Percentiles rank a stretch among this genome's conserved stretches.
Conservation (phyloP, 2,888 invertebrate species). For the Dione juno region DNA sequence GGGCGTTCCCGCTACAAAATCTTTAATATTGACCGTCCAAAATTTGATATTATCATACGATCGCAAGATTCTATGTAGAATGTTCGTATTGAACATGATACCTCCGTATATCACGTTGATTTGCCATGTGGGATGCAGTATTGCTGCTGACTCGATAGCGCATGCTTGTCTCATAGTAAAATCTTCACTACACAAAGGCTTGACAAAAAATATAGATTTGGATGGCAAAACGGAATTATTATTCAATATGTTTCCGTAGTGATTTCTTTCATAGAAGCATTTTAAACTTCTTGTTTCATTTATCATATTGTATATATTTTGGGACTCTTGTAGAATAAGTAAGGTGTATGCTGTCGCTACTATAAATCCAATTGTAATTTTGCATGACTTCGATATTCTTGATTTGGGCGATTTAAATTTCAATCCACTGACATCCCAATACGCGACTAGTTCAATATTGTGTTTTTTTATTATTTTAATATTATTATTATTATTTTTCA, state of each 20-base stretch:
- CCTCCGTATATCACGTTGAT: slow-evolving; percentile 83
- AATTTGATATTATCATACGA: slow-evolving; percentile 80
- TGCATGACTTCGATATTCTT: no score
- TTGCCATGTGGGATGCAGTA: slow-evolving; percentile 81
- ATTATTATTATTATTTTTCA: no score
- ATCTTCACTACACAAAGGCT: slow-evolving; percentile 84
- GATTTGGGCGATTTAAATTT: not conserved
- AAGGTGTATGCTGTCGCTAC: not conserved
- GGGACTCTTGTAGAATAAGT: not conserved
- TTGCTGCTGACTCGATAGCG: slow-evolving; percentile 87
- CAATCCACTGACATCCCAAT: not conserved
- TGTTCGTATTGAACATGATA: slow-evolving; percentile 52
- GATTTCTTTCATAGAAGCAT: slow-evolving; percentile 47
- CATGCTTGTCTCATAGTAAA: slow-evolving; percentile 85
- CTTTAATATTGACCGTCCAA: slow-evolving; percentile 74
- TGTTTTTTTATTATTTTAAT: not conserved
- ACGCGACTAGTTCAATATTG: not conserved
- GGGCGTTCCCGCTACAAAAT: slow-evolving; percentile 82
- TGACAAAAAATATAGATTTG: slow-evolving; percentile 86
- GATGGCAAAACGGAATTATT: slow-evolving; percentile 55
- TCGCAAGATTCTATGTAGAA: slow-evolving; percentile 48
- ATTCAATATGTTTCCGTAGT: slow-evolving; percentile 51
- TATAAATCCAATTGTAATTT: no score
- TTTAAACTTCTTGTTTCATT: slow-evolving; percentile 44
- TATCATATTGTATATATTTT: slow-evolving; percentile 25